Base-by-base conservation (phyloP, 2,113 vertebrate species). In the Python bivittatus region DNA sequence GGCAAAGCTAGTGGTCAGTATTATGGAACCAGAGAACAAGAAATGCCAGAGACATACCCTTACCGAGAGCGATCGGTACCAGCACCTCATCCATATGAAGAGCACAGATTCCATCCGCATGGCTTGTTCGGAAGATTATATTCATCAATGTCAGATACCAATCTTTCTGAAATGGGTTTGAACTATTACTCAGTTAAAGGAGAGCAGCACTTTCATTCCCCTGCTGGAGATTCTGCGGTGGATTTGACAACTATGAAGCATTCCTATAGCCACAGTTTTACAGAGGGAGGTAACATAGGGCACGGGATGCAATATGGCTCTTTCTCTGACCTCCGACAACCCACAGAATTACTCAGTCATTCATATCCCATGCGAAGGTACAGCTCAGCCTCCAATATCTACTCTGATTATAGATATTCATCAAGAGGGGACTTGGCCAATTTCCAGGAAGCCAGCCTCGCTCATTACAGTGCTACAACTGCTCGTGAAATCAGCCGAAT, bases 401-500 rank as follows among this genome's bases (percentile, higher is more conserved):
- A 98, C 97, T 98, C 99, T 0, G 99, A 99, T 87, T 98, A 98
- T 91, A 96, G 98, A 88, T 98, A 98, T 86, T 97, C 98, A 1
- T 96, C 98, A n/a, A 98, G 97, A 85, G 97, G 96, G 3, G 99
- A 99, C 17, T 95, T 97, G 86, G 95, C 98, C 83, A 98, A 96
- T 93, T 98, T 98, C 95, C 99, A 98, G 93, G 99, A 99, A 93
- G 98, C 99, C 92, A 99, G 98, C 96, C 97, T 99, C 96, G 99
- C 99, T 92, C 99, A 99, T 91, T 99, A 99, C 95, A 99, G 99
- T 89, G 99, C 99, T 92, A 99, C 99, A 56, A 99, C 99, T 0
- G 99, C 99, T 0, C 98, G 99, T 0, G 99, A 99, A 96, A 99
- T 99, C 94, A 99, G 99, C 96, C 98, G 99, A 38, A 99, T 99